Percentiles rank a stretch among this genome's conserved stretches.
phyloP scores from a whole-genome alignment of 2,797 vertebrate genomes.

The Neosilurus mollespiculum region DNA sequence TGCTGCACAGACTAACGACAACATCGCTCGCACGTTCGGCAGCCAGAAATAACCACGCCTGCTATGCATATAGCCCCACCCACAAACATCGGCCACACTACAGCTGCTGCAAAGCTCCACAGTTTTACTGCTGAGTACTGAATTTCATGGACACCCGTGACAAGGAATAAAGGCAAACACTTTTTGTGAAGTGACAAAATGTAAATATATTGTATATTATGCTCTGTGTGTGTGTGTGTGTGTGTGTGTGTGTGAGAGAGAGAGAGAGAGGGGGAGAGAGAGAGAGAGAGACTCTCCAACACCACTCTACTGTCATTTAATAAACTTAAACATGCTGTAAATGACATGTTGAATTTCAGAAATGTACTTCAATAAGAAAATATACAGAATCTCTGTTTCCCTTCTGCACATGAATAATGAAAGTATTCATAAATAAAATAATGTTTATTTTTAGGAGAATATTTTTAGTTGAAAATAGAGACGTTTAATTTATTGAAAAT shows the following conservation, averaged over 20 bases:
- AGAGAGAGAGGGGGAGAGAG: no score
- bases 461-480: background rate
- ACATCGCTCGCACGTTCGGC: constrained; percentile 11
- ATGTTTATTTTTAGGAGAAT: background rate
- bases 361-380: background rate
- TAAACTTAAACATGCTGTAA: background rate
- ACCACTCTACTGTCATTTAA: background rate
- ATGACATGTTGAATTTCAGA: background rate
- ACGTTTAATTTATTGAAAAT: background rate
- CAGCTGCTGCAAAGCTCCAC: background rate
- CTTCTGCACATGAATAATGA: background rate
- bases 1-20: background rate
- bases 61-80: background rate
- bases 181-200: background rate
- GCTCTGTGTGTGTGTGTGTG: background rate
- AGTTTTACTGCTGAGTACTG: background rate
- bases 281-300: background rate
- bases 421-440: background rate
- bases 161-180: background rate
- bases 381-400: background rate
- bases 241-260: background rate
- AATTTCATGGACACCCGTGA: no score
- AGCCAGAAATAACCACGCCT: constrained; percentile 5
- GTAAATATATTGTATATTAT: background rate
- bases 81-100: background rate